A percentile compares a stretch with the other conserved stretches of the same genome.
These are phyloP conservation scores for Mercenaria mercenaria DNA, from an alignment of 1,140 invertebrate species.

Conservation along the genomic window DNA sequence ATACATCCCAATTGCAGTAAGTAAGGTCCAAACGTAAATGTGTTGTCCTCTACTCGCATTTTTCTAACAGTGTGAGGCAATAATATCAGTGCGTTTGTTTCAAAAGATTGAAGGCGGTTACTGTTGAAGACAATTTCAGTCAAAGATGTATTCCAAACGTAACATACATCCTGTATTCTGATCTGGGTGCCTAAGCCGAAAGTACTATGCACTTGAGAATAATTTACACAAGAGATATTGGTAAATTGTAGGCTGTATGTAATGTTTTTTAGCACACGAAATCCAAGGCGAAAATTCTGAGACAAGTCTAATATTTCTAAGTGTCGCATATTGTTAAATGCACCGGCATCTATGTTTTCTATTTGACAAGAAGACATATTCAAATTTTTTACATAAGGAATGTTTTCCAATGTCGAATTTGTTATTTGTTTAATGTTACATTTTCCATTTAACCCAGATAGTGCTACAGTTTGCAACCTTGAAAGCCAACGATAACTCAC, in stretches of 20 bases:
- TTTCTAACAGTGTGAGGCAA: constrained; percentile 34
- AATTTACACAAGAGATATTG: constrained; percentile 9
- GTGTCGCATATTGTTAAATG: constrained; percentile 9
- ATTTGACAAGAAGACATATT: constrained; percentile 59
- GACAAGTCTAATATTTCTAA: constrained; percentile 58
- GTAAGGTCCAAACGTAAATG: constrained; percentile 26
- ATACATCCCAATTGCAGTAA: constrained; percentile 12
- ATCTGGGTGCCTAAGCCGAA: neutral
- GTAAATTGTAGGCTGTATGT: constrained; percentile 51
- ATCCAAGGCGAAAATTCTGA: constrained; percentile 22
- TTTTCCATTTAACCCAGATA: neutral
- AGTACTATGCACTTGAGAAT: neutral
- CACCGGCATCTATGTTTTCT: constrained; percentile 24
- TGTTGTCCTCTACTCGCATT: constrained; percentile 12
- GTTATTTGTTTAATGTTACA: neutral
- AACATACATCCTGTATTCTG: neutral
- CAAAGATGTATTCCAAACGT: constrained; percentile 54
- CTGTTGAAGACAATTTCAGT: neutral
- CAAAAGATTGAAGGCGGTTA: neutral
- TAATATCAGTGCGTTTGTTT: constrained; percentile 9
- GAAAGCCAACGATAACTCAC: neutral
- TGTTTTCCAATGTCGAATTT: constrained; percentile 1
- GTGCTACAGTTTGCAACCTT: neutral
- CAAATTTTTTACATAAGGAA: constrained; percentile 23
- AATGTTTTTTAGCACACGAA: constrained; percentile 10